phyloP scores from a whole-genome alignment of 2,113 vertebrate genomes.

The Mystacornis crossleyi region DNA sequence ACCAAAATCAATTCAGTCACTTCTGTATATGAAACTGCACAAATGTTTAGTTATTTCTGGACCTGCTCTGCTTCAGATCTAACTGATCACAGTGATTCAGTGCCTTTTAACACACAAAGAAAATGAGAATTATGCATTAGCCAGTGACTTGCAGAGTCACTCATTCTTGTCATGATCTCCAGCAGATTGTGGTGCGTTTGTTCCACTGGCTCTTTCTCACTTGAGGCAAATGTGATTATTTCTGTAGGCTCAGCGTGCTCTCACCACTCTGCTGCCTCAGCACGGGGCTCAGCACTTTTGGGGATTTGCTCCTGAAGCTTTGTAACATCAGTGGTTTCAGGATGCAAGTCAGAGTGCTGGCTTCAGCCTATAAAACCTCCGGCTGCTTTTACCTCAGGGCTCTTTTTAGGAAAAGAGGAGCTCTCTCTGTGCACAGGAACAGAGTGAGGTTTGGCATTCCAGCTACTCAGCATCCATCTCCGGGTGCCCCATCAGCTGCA shows the following conservation, averaged over 20 bases:
- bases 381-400: neutral
- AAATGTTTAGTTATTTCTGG: neutral
- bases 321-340: slow-evolving; percentile 9
- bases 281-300: slow-evolving; percentile 6
- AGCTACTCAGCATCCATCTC: slow-evolving; percentile 4
- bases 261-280: slow-evolving; percentile 27
- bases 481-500: neutral
- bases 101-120: neutral
- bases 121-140: neutral
- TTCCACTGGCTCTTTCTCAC: neutral
- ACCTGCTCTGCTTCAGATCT: neutral
- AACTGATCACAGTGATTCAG: neutral
- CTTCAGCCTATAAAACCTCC: neutral
- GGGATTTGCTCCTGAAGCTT: slow-evolving; percentile 41
- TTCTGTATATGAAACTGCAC: neutral
- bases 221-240: neutral
- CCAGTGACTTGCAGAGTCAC: neutral
- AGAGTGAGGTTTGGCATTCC: neutral
- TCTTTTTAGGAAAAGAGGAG: neutral
- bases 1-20: neutral
- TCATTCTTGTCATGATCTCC: neutral
- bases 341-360: neutral
- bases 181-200: neutral
- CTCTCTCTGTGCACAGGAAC: neutral
- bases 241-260: neutral